A percentile compares a stretch with the other conserved stretches of the same genome.
These are phyloP conservation scores for Forbesichthys papilliferus DNA, from an alignment of 2,113 vertebrate genomes.

Conservation along the genomic window DNA sequence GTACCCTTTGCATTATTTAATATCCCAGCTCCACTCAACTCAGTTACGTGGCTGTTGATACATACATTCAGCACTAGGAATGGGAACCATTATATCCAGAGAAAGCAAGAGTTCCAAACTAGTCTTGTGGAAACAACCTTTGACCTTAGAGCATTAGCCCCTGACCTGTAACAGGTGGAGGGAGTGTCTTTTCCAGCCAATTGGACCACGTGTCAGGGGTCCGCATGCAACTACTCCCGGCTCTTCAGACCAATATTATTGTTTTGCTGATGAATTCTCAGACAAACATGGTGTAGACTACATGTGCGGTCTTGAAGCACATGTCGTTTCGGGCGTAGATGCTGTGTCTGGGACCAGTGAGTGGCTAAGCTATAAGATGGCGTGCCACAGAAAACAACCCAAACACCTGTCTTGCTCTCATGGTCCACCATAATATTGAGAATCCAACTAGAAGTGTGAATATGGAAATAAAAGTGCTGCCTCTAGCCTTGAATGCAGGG, in stretches of 20 bases:
- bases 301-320: slow-evolving; percentile 76
- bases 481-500: slow-evolving; percentile 8
- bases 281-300: slow-evolving; percentile 61
- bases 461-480: slow-evolving; percentile 16
- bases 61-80: slow-evolving; percentile 66
- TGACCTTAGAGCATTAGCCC: slow-evolving; percentile 77
- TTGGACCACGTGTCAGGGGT: slow-evolving; percentile 58
- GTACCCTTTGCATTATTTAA: not conserved
- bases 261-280: slow-evolving; percentile 66
- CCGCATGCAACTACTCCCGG: slow-evolving; percentile 53
- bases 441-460: slow-evolving; percentile 8
- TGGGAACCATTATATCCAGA: slow-evolving; percentile 59
- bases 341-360: slow-evolving; percentile 66
- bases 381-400: slow-evolving; percentile 61
- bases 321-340: slow-evolving; percentile 67
- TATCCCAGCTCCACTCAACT: slow-evolving; percentile 18
- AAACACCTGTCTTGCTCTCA: slow-evolving; percentile 73
- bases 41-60: slow-evolving; percentile 50
- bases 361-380: slow-evolving; percentile 52
- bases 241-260: slow-evolving; percentile 79
- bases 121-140: slow-evolving; percentile 73
- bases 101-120: slow-evolving; percentile 69
- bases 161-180: slow-evolving; percentile 80
- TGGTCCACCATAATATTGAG: slow-evolving; percentile 18
- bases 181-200: slow-evolving; percentile 66